phyloP scores from a whole-genome alignment of 1,140 invertebrate species.

The Caerostris darwini region DNA sequence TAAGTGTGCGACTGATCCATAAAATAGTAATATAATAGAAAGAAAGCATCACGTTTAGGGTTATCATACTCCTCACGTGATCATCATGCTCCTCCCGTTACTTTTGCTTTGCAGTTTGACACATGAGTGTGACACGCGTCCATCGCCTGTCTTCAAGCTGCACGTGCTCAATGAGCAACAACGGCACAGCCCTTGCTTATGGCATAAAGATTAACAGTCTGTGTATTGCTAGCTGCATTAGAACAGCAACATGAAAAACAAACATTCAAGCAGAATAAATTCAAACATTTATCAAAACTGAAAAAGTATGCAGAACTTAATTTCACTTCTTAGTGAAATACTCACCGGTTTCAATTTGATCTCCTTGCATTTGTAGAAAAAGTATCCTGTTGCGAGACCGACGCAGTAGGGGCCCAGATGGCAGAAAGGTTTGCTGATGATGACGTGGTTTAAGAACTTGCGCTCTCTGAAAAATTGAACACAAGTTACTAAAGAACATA shows the following conservation, averaged over 20 bases:
- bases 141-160: no score
- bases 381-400: constrained; percentile 66
- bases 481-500: no score
- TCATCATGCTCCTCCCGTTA: no score
- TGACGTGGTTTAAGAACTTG: constrained; percentile 67
- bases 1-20: no score
- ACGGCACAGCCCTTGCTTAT: no score
- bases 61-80: no score
- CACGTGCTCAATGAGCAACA: no score
- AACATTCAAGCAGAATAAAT: background rate
- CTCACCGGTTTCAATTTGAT: constrained; percentile 75
- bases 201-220: no score
- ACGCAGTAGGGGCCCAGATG: constrained; percentile 76
- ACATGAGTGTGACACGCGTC: no score
- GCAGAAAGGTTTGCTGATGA: constrained; percentile 75
- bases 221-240: background rate
- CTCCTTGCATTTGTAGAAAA: constrained; percentile 64
- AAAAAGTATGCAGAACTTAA: background rate
- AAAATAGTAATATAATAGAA: no score
- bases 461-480: background rate
- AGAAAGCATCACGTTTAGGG: no score
- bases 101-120: no score
- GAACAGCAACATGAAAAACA: background rate
- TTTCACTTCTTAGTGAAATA: background rate
- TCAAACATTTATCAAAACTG: background rate